Conservation (phyloP, 2,888 invertebrate species). For the Bhutanitis thaidina region DNA sequence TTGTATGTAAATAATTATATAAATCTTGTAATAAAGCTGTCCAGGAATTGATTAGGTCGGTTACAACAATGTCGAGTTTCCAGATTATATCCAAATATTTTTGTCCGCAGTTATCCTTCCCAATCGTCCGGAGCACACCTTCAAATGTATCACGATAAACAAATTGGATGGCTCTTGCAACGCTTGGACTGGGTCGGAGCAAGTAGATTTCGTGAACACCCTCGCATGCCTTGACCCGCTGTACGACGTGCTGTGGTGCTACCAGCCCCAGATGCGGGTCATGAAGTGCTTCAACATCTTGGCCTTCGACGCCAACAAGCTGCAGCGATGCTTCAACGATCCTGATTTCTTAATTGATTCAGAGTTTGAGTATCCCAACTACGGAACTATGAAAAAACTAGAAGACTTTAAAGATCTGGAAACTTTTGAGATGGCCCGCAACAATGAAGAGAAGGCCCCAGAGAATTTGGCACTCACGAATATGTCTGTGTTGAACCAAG, state of each 20-base stretch:
- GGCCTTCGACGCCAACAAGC: conserved; percentile 83
- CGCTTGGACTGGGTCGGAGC: conserved; percentile 89
- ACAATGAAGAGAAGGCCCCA: conserved; percentile 42
- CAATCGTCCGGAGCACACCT: conserved; percentile 87
- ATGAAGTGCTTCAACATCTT: conserved; percentile 91
- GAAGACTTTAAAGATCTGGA: conserved; percentile 66
- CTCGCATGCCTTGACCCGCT: conserved; percentile 93
- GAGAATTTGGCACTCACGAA: conserved; percentile 57
- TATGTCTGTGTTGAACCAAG: conserved; percentile 87
- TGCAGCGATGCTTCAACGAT: conserved; percentile 59
- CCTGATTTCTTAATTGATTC: conserved; percentile 41
- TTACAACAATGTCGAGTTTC: no score
- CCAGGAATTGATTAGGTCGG: no score
- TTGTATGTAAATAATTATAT: no score
- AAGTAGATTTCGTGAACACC: conserved; percentile 90
- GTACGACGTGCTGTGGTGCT: conserved; percentile 97
- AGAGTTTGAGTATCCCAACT: conserved; percentile 62
- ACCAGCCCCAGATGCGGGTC: conserved; percentile 82
- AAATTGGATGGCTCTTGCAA: conserved; percentile 93
- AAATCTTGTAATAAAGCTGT: no score
- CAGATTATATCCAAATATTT: no score
- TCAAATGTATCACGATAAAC: conserved; percentile 93
- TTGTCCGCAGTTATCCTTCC: conserved; percentile 87
- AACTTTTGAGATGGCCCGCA: conserved; percentile 51
- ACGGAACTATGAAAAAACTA: conserved; percentile 60